These are phyloP conservation scores for Hapalemur alaotrensis DNA, from an alignment of 2,797 vertebrate species.

Conservation along the genomic window DNA sequence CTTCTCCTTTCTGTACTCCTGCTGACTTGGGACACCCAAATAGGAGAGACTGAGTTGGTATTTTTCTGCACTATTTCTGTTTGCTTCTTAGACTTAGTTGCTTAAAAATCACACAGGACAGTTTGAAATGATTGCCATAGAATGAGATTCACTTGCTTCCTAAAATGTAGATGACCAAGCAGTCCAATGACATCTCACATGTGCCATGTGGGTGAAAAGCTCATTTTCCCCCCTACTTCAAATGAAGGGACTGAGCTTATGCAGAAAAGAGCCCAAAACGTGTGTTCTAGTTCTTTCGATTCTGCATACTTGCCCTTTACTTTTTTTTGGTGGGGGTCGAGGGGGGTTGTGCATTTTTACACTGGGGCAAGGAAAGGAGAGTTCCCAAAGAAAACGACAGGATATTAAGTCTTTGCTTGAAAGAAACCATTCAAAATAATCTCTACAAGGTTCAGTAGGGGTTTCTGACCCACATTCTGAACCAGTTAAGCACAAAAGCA, in stretches of 20 bases:
- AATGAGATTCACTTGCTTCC: neutral
- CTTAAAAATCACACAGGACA: slow-evolving; percentile 42
- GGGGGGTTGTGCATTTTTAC: neutral
- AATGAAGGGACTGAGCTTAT: neutral
- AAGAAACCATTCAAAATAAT: neutral
- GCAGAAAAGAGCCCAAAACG: neutral
- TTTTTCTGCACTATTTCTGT: slow-evolving; percentile 74
- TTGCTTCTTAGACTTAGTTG: slow-evolving; percentile 67
- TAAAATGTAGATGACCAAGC: neutral
- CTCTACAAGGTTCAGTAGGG: neutral
- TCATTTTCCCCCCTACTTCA: neutral
- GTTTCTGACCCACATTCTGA: neutral
- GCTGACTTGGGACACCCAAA: slow-evolving; percentile 81
- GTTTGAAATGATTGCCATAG: neutral
- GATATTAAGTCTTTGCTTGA: neutral
- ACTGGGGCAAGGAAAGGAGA: neutral
- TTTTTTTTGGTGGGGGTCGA: neutral
- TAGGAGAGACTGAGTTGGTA: slow-evolving; percentile 76
- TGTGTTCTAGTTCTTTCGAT: neutral
- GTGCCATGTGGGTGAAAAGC: neutral
- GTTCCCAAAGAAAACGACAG: neutral
- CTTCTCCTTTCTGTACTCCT: slow-evolving; percentile 84
- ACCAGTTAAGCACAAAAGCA: neutral
- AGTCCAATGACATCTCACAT: neutral
- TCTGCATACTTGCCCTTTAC: neutral